Evolutionary conservation across 2,888 invertebrate genomes (phyloP).

Genomic region (Hoplodrina blanda): DNA sequence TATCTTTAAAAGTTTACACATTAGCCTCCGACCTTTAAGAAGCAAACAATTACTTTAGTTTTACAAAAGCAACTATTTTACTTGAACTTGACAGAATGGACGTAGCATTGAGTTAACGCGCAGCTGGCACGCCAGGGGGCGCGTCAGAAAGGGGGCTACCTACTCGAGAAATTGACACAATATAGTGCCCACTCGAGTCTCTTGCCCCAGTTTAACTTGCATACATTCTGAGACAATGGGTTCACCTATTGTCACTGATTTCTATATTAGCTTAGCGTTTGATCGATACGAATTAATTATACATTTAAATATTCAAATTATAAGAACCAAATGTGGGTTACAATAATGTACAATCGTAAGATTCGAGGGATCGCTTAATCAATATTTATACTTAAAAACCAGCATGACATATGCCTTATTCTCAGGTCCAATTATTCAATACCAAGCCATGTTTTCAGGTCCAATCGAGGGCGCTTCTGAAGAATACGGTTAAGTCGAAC

Average conservation of each 20-base stretch:
- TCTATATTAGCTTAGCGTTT: slow-evolving; percentile 24
- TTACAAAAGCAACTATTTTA: slow-evolving; percentile 37
- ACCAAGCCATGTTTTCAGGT: no score
- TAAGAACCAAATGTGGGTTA: not conserved
- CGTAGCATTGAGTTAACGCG: slow-evolving; percentile 54
- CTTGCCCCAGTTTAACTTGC: slow-evolving; percentile 56
- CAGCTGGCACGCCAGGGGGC: slow-evolving; percentile 54
- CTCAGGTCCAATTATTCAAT: no score
- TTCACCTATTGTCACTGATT: slow-evolving; percentile 29
- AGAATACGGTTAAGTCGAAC: no score
- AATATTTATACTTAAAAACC: no score
- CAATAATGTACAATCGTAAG: no score
- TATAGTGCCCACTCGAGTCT: slow-evolving; percentile 44
- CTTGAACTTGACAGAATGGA: slow-evolving; percentile 61
- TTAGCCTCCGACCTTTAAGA: slow-evolving; percentile 36
- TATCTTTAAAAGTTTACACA: slow-evolving; percentile 38
- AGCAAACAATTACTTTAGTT: slow-evolving; percentile 43
- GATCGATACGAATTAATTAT: slow-evolving; percentile 5
- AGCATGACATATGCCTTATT: no score
- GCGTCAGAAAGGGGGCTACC: slow-evolving; percentile 29
- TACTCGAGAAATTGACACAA: slow-evolving; percentile 59
- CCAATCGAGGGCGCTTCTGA: no score
- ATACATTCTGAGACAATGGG: slow-evolving; percentile 37
- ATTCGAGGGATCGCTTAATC: no score
- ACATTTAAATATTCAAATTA: not conserved